Evolutionary conservation across 2,888 invertebrate species (phyloP), one percentile per base, ranked within the genome.

Genomic region (Podotricha telesiphe): DNA sequence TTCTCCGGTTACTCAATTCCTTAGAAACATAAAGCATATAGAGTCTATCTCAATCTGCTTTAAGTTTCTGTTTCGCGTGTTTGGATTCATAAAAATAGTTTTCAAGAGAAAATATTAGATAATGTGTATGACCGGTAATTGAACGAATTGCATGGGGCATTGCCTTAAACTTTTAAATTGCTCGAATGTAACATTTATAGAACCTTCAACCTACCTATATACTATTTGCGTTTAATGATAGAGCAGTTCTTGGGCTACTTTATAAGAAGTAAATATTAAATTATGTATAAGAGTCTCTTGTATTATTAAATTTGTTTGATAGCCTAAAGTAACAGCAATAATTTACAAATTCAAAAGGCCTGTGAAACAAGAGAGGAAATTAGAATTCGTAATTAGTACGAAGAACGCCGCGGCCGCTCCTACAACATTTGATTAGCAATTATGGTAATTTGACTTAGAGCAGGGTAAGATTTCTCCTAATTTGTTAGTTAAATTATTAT

Each of bases 361-460:
- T 86, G 86, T 85, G 87, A 86, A 89, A 92, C 91, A 92, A 91
- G 92, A 87, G 88, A 88, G 88, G 83, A 84, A 90, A 92, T 93
- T 91, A 91, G 91, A 91, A 92, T 92, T 91, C 90, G 87, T 92
- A 93, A 93, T 92, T 92, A 92, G 89, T 82, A 82, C 83, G 86
- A 82, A 84, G 86, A 82, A 84, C 83, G 81, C 82, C 83, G 84
- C 82, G 82, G 85, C 86, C 83, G 85, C 87, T 87, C 87, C 87
- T 86, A 88, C 89, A 88, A 88, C 91, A 87, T 92, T 92, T 93
- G 92, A 92, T 93, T 92, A 93, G 87, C 91, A 91, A 93, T 93
- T 93, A 93, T 92, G 92, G 84, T 90, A 93, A 93, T 93, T 89
- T 86, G 87, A 87, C 90, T 92, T 86, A 88, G 88, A 90, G 88